Base-by-base conservation (phyloP, 2,113 vertebrate species). In the Loxodonta africana region DNA sequence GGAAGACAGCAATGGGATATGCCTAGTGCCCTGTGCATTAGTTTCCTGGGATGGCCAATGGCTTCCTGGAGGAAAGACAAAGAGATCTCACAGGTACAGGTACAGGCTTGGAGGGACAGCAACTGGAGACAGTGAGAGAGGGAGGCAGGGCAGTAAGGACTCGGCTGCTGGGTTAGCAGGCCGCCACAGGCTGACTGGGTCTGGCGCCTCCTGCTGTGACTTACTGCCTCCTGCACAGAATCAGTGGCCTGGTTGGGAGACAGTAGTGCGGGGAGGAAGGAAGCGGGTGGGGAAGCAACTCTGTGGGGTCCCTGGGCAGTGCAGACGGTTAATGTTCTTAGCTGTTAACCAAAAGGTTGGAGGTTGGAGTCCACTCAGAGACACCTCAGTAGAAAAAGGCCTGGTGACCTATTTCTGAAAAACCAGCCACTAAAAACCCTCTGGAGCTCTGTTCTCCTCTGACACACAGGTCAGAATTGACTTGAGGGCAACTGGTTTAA, bases 241-340 rank as follows among this genome's bases (percentile, higher is more conserved):
- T 65, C 86, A 60, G 37, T 4, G 60, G 37, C 53, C 53, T 67
- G 33, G 6, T 1, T 8, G 30, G 46, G 46, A 25, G 6, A 8
- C 0, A 37, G 41, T n/a, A 21, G 81, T 33, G 30, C 20, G 21
- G 7, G 1, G 4, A 5, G 8, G 1, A 8, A 9, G 53, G 25
- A 7, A 8, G 7, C 0, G 6, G 11, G 62, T 8, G 20, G 9
- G 8, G 12, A 51, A 21, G 17, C 4, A 37, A 37, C 71, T 73
- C 15, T 37, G 2, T 71, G 69, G 69, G 37, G 71, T 41, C 71
- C 33, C 26, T 65, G 63, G 25, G 7, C 28, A 18, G 9, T 8
- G 26, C 23, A 65, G 28, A 65, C 28, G 63, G 18, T 65, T 65
- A 28, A 28, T 11, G 14, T 18, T 28, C 63, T 8, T n/a, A n/a